Conservation (phyloP, 1,140 invertebrate species). For the Cecropterus lyciades region DNA sequence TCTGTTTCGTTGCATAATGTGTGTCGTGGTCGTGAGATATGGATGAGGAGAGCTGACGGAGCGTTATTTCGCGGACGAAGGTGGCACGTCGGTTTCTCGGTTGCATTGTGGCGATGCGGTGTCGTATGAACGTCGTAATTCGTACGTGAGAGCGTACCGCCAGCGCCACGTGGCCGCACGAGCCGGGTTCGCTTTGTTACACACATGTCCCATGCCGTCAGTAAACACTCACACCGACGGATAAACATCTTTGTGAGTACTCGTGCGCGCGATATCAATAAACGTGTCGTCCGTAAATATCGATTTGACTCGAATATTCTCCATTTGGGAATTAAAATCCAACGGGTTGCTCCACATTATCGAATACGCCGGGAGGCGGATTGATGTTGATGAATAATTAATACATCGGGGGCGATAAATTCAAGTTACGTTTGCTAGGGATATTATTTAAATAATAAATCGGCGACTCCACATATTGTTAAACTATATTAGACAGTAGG, state of each 20-base stretch:
- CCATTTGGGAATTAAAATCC: conserved; percentile 10
- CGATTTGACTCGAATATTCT: conserved; percentile 30
- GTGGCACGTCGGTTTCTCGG: conserved; percentile 35
- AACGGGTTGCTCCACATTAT: conserved; percentile 57
- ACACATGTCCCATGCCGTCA: conserved; percentile 47
- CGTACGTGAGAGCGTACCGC: conserved; percentile 37
- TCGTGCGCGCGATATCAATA: conserved; percentile 49
- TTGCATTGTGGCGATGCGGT: conserved; percentile 30
- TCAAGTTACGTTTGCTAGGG: conserved; percentile 47
- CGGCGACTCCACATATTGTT: conserved; percentile 17
- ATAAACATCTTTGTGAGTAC: conserved; percentile 65
- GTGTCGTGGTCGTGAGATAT: conserved; percentile 20
- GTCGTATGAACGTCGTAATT: conserved; percentile 30
- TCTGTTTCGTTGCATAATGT: conserved; percentile 9
- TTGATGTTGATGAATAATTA: conserved; percentile 71
- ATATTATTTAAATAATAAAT: conserved; percentile 37
- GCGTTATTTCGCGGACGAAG: conserved; percentile 12
- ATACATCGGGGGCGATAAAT: conserved; percentile 52
- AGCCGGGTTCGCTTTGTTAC: conserved; percentile 29
- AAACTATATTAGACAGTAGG: conserved; percentile 26
- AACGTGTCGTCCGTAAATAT: conserved; percentile 42
- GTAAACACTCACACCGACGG: conserved; percentile 58
- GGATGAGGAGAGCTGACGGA: conserved; percentile 32
- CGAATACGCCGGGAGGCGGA: conserved; percentile 49
- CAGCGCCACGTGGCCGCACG: conserved; percentile 41